Base-by-base conservation (phyloP, 2,113 vertebrate species). In the Rallus limicola region DNA sequence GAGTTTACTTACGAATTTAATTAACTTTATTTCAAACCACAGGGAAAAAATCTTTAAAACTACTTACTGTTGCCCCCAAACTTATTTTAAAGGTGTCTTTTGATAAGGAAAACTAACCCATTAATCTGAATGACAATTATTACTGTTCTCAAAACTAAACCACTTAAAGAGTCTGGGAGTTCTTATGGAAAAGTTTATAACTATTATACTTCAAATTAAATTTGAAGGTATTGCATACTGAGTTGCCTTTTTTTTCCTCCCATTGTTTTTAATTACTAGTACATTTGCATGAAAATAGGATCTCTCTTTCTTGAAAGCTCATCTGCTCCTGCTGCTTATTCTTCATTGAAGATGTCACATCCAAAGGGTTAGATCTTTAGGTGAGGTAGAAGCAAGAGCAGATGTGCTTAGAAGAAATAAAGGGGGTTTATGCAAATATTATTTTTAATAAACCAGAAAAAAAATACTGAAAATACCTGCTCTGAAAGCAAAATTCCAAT, bases 211-310 rank as follows among this genome's bases (percentile, higher is more conserved):
- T 95, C 72, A 93, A 93, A 95, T 86, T 81, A 94, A 86, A 95
- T 88, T 74, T 95, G 88, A 96, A 95, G 44, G 48, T 63, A 88
- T 90, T 88, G 83, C 81, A 95, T 86, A 96, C 84, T 95, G 74
- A 96, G 78, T 75, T 97, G 70, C 89, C 44, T 93, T 96, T 93
- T 88, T 90, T 91, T 91, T 55, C 17, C 71, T 94, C n/a, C 64
- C 76, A 92, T 94, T 8, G 9, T 90, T 96, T 97, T 97, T 97
- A 97, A 96, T 97, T 97, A 96, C 93, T 92, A 55, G 76, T 65
- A 65, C 34, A 96, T 97, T 97, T 97, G 90, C 96, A 97, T 97
- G 86, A 97, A 95, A 97, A 96, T 96, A 79, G 88, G 56, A 88
- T 95, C 92, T 94, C 96, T 95, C 93, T 88, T 92, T 97, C 95